Conservation (phyloP, 2,888 invertebrate genomes). For the Eristalis arbustorum region DNA sequence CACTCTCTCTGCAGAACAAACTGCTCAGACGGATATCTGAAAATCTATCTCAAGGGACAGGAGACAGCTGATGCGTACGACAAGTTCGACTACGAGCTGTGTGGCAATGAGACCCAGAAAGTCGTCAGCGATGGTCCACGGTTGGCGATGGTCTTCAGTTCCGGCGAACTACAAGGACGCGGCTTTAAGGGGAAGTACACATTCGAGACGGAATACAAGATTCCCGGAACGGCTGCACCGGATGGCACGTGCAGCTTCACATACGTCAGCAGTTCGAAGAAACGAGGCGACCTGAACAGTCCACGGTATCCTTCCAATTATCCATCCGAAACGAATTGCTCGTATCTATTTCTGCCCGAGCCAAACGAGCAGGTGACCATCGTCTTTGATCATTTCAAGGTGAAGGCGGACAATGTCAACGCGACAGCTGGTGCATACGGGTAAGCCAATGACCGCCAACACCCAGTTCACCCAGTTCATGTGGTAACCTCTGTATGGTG, state of each 20-base stretch:
- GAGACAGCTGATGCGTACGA: slow-evolving; percentile 95
- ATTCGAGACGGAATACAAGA: slow-evolving; percentile 90
- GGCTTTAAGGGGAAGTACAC: slow-evolving; percentile 88
- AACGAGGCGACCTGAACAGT: slow-evolving; percentile 96
- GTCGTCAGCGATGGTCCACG: slow-evolving; percentile 95
- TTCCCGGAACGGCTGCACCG: slow-evolving; percentile 96
- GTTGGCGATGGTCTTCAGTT: slow-evolving; percentile 96
- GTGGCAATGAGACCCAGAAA: slow-evolving; percentile 91
- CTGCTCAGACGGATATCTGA: slow-evolving; percentile 94
- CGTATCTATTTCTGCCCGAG: slow-evolving; percentile 92
- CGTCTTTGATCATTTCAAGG: slow-evolving; percentile 95
- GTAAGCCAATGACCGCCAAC: slow-evolving; percentile 79
- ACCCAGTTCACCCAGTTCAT: not conserved
- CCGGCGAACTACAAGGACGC: slow-evolving; percentile 92
- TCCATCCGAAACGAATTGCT: slow-evolving; percentile 96
- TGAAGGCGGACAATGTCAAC: slow-evolving; percentile 90
- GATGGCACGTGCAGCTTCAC: slow-evolving; percentile 95
- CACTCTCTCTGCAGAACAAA: slow-evolving; percentile 80
- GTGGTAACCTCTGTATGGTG: not conserved
- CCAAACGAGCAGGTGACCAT: slow-evolving; percentile 94
- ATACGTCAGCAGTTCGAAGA: slow-evolving; percentile 92
- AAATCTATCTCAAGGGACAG: slow-evolving; percentile 94
- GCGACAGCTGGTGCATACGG: slow-evolving; percentile 88
- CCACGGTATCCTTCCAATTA: slow-evolving; percentile 98
- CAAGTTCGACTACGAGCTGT: slow-evolving; percentile 95